phyloP scores from a whole-genome alignment of 2,888 invertebrate genomes.

The Drosophila phalerata region DNA sequence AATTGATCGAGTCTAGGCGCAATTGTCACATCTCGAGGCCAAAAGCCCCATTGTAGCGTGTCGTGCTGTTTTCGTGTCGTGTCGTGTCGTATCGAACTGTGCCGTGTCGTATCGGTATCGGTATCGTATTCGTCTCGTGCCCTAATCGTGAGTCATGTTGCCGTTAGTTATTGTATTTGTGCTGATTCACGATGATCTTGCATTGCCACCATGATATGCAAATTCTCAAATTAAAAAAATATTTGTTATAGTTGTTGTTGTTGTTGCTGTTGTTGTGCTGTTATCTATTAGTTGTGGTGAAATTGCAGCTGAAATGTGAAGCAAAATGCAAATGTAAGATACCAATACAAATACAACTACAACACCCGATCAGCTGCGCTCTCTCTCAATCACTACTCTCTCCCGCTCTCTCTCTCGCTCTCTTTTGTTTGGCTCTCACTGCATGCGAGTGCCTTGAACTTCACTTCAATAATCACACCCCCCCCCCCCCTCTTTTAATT shows the following conservation, averaged over 20 bases:
- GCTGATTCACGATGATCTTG: constrained; percentile 54
- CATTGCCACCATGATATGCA: constrained; percentile 42
- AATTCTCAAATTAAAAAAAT: constrained; percentile 39
- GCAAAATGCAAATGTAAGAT: constrained; percentile 16
- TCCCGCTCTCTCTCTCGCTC: neutral
- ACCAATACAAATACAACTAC: constrained; percentile 8
- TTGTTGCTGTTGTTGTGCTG: constrained; percentile 11
- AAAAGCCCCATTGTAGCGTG: constrained; percentile 14
- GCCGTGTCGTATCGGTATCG: constrained; percentile 12
- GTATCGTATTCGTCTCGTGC: constrained; percentile 14
- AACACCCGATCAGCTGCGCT: constrained; percentile 1
- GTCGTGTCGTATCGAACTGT: constrained; percentile 9
- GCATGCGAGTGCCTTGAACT: constrained; percentile 6
- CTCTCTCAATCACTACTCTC: neutral
- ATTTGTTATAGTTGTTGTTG: neutral
- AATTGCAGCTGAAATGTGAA: constrained; percentile 39
- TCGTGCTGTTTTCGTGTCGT: constrained; percentile 9
- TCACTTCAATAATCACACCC: neutral
- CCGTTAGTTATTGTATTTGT: constrained; percentile 12
- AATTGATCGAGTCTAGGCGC: constrained; percentile 43
- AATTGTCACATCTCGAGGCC: constrained; percentile 42
- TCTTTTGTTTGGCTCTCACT: neutral
- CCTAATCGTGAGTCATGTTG: constrained; percentile 46
- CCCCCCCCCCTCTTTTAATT: neutral
- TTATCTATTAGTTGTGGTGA: constrained; percentile 59